Percentiles rank a stretch among this genome's conserved stretches.
Evolutionary conservation across 2,797 vertebrate genomes (phyloP).

Genomic region (Periparus ater): DNA sequence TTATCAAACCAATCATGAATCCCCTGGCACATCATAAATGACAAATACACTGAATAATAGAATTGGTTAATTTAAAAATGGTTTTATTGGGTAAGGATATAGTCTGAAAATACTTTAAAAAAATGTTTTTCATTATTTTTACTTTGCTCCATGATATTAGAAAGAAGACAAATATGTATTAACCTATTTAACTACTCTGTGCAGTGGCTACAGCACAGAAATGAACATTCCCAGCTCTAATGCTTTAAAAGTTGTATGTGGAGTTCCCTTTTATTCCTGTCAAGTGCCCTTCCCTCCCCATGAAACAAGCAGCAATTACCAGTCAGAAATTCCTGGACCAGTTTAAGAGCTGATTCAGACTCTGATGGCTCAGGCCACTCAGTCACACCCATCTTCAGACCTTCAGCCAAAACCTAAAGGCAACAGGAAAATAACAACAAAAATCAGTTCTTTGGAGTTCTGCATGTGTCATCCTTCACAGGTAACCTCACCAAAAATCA

Average conservation of each 20-base stretch:
- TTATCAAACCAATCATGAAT: background rate
- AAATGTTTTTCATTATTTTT: background rate
- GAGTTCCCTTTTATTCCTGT: background rate
- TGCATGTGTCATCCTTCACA: background rate
- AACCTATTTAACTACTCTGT: background rate
- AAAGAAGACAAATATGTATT: background rate
- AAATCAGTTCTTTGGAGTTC: background rate
- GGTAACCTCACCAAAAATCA: background rate
- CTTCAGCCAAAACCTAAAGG: conserved; percentile 85
- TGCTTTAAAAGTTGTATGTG: background rate
- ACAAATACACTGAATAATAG: background rate
- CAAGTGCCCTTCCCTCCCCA: background rate
- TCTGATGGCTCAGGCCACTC: conserved; percentile 90
- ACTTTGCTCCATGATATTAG: background rate
- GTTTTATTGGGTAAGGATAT: background rate
- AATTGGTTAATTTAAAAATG: accelerated
- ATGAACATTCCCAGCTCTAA: background rate
- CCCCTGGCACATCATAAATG: background rate
- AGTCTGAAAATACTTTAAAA: background rate
- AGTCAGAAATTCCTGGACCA: conserved; percentile 85
- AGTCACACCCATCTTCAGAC: conserved; percentile 85
- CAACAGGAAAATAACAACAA: background rate
- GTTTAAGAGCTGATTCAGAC: conserved; percentile 79
- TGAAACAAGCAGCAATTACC: conserved; percentile 72
- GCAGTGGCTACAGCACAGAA: background rate